A percentile compares a stretch with the other conserved stretches of the same genome.
Conservation (phyloP, 2,797 vertebrate species). For the Sebastes baramenuke region DNA sequence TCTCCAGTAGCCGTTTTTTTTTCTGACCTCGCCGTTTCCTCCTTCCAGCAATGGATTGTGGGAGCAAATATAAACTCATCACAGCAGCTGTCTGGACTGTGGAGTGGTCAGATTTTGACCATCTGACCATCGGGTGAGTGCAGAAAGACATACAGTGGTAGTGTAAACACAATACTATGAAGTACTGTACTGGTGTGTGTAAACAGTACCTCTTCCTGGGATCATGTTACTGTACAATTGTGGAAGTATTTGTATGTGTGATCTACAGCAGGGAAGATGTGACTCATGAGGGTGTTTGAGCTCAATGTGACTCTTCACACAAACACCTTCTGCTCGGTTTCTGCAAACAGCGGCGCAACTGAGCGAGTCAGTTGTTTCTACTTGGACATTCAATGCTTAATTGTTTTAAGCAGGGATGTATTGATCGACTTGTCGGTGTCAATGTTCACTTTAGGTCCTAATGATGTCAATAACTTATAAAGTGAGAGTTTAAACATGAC, state of each 20-base stretch:
- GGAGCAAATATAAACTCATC: conserved; percentile 16
- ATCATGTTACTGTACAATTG: conserved; percentile 55
- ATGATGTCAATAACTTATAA: conserved; percentile 13
- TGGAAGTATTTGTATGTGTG: conserved; percentile 4
- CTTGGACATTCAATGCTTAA: conserved; percentile 20
- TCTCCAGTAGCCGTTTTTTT: conserved; percentile 2
- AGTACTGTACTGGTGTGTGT: conserved; percentile 40
- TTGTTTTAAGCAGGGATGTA: not conserved
- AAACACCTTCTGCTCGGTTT: not conserved
- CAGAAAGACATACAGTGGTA: not conserved
- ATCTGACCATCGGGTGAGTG: not conserved
- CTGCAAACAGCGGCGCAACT: not conserved
- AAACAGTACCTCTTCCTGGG: conserved; percentile 42
- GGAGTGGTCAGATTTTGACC: conserved; percentile 1
- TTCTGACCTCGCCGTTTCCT: conserved; percentile 43
- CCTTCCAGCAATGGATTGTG: conserved; percentile 31
- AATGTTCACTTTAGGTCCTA: conserved; percentile 15
- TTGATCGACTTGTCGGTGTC: not conserved
- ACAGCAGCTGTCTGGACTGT: not conserved
- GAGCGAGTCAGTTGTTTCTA: not conserved
- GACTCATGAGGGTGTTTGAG: not conserved
- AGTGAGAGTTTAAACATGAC: not conserved
- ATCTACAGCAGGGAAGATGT: conserved; percentile 2
- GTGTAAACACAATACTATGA: conserved; percentile 15
- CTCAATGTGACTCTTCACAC: not conserved